phyloP scores from a whole-genome alignment of 2,888 invertebrate species.

The Oasisia sp. region DNA sequence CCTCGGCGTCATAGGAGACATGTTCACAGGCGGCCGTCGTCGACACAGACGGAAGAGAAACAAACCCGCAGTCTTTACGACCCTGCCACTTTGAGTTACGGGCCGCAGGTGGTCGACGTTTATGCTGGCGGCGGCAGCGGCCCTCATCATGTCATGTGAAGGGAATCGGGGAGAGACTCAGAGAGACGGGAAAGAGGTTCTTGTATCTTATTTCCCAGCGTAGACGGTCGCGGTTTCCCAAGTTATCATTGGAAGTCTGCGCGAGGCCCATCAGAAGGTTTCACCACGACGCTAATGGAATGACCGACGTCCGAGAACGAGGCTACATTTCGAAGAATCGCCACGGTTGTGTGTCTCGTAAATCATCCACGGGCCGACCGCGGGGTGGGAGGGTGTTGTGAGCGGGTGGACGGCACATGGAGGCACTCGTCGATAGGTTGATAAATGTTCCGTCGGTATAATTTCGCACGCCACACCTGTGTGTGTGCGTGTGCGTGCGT shows the following conservation, averaged over 20 bases:
- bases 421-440: neutral
- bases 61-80: neutral
- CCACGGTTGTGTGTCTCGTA: neutral
- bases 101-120: neutral
- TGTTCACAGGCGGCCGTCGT: neutral
- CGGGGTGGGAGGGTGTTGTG: neutral
- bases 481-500: neutral
- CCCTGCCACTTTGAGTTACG: constrained; percentile 10
- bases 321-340: neutral
- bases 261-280: neutral
- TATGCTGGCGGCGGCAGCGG: neutral
- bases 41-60: neutral
- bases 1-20: neutral
- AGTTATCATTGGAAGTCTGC: neutral
- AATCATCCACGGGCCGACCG: neutral
- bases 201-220: constrained; percentile 3
- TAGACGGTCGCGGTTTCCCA: neutral
- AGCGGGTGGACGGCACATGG: neutral
- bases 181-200: neutral
- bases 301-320: neutral
- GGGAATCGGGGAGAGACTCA: neutral
- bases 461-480: neutral
- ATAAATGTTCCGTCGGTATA: neutral
- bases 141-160: neutral
- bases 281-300: neutral